These are phyloP conservation scores for Triops longicaudatus DNA, from an alignment of 1,140 invertebrate genomes.

Conservation along the genomic window DNA sequence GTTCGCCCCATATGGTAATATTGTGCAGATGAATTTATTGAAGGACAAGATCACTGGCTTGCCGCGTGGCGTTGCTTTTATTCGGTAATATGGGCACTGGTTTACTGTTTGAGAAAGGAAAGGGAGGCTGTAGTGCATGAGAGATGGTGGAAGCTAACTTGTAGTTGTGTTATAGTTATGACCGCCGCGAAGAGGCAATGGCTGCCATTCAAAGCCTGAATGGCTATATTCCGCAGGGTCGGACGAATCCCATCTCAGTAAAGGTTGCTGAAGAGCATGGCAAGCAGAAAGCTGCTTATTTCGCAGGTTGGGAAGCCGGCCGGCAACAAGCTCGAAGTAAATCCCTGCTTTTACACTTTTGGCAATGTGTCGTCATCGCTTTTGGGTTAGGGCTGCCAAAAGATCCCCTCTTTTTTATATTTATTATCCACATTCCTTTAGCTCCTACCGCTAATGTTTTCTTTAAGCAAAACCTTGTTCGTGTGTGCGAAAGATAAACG, in stretches of 20 bases:
- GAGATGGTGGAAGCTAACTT: background rate
- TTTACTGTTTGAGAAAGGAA: background rate
- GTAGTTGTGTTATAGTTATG: conserved; percentile 48
- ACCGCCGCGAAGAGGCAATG: conserved; percentile 76
- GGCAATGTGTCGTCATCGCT: conserved; percentile 5
- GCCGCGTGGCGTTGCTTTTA: conserved; percentile 80
- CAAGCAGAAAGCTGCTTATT: conserved; percentile 69
- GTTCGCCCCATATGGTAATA: conserved; percentile 76
- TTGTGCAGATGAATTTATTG: conserved; percentile 82
- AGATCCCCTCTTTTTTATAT: background rate
- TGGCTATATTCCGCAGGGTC: conserved; percentile 73
- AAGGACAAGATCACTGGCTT: conserved; percentile 77
- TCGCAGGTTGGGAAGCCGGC: conserved; percentile 50
- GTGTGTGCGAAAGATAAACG: no score
- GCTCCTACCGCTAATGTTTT: background rate
- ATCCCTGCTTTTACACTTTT: conserved; percentile 3
- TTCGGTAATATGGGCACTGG: conserved; percentile 55
- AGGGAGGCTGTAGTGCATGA: background rate
- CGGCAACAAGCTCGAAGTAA: conserved; percentile 30
- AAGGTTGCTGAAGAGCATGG: conserved; percentile 89
- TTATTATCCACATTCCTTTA: conserved; percentile 6
- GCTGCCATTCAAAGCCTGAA: conserved; percentile 75
- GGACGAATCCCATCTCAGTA: conserved; percentile 69
- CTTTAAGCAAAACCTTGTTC: no score
- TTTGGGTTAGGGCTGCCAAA: conserved; percentile 14